A percentile compares a stretch with the other conserved stretches of the same genome.
These are phyloP conservation scores for Aphrophora alni DNA, from an alignment of 2,888 invertebrate species.

Conservation along the genomic window DNA sequence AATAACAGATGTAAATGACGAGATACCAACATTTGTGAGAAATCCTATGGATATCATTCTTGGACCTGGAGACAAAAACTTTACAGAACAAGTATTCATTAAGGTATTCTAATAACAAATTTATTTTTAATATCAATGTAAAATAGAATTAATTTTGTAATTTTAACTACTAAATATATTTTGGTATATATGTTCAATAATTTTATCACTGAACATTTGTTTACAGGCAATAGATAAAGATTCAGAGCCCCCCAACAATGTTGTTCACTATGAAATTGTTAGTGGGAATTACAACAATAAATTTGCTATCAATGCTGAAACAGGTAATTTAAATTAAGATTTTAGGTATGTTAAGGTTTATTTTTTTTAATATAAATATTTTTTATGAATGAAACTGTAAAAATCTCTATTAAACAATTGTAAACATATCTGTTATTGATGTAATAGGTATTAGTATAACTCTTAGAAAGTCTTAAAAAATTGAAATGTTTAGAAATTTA, in stretches of 20 bases:
- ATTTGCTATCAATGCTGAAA: slow-evolving; percentile 75
- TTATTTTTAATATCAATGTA: neutral
- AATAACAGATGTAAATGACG: slow-evolving; percentile 80
- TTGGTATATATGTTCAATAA: too few relatives aligned
- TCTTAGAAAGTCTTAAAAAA: too few relatives aligned
- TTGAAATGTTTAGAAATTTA: too few relatives aligned
- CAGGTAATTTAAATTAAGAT: too few relatives aligned
- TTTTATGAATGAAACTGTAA: too few relatives aligned
- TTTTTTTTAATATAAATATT: too few relatives aligned
- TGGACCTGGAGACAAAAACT: slow-evolving; percentile 73
- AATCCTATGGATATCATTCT: slow-evolving; percentile 81
- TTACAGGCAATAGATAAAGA: slow-evolving; percentile 78
- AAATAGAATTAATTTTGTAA: too few relatives aligned
- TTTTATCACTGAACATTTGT: neutral
- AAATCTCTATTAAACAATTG: too few relatives aligned
- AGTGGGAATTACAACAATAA: slow-evolving; percentile 78
- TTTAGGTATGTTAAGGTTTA: too few relatives aligned
- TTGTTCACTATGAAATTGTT: slow-evolving; percentile 82
- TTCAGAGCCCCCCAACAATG: slow-evolving; percentile 83
- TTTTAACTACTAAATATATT: too few relatives aligned
- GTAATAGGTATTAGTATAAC: too few relatives aligned
- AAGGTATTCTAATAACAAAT: slow-evolving; percentile 63
- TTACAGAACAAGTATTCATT: slow-evolving; percentile 78
- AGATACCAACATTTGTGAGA: slow-evolving; percentile 83
- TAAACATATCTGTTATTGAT: too few relatives aligned